A percentile compares a stretch with the other conserved stretches of the same genome.
These are phyloP conservation scores for Gobiocypris rarus DNA, from an alignment of 2,113 vertebrate genomes.

Conservation along the genomic window DNA sequence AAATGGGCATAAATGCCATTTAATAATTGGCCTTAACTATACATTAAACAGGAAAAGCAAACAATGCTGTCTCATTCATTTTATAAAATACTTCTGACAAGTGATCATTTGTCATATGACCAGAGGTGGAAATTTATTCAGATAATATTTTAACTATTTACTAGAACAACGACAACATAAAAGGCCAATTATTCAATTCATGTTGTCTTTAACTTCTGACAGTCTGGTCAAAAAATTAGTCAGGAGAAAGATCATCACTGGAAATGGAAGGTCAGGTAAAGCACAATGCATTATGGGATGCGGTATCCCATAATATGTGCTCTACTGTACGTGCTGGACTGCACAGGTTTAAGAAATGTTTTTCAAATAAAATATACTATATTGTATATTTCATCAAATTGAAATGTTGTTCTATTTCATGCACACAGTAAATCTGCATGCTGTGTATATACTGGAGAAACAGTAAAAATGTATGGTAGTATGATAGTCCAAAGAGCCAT, in stretches of 20 bases:
- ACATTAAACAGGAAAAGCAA: neutral
- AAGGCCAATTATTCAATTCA: neutral
- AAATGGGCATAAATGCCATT: neutral
- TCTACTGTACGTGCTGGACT: too few species aligned
- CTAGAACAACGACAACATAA: neutral
- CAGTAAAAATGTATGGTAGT: neutral
- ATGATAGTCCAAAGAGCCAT: neutral
- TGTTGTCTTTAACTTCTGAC: neutral
- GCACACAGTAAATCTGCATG: neutral
- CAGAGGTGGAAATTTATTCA: neutral
- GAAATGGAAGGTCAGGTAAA: neutral
- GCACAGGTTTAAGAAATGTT: neutral
- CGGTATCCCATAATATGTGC: neutral
- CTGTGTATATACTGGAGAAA: neutral
- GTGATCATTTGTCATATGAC: neutral
- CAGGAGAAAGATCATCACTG: neutral
- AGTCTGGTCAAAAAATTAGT: neutral
- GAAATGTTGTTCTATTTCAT: neutral
- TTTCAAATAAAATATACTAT: neutral
- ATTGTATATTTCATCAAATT: neutral
- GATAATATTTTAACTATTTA: neutral
- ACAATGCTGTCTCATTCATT: neutral
- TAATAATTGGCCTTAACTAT: neutral
- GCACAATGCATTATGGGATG: neutral
- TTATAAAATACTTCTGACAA: neutral